These are phyloP conservation scores for Epicampocera succincta DNA, from an alignment of 2,888 invertebrate genomes.

Conservation along the genomic window DNA sequence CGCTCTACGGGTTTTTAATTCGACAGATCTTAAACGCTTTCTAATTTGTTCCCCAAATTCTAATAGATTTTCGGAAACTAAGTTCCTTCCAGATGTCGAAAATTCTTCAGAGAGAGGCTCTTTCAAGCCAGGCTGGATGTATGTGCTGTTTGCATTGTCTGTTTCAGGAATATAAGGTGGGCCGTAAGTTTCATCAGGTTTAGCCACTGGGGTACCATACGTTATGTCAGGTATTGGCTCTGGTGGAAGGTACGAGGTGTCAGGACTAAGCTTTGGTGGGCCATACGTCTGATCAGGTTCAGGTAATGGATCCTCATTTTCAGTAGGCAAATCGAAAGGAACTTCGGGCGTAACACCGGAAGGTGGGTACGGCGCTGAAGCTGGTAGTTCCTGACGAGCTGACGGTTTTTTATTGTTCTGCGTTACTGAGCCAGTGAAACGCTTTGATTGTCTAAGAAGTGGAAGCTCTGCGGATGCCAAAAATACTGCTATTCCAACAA, in stretches of 20 bases:
- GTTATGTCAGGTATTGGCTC: constrained; percentile 72
- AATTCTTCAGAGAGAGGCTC: constrained; percentile 65
- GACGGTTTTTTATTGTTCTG: constrained; percentile 64
- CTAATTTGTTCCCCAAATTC: constrained; percentile 70
- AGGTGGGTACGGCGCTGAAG: constrained; percentile 75
- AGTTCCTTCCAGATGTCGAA: constrained; percentile 29
- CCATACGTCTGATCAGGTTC: constrained; percentile 75
- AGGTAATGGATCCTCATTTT: constrained; percentile 72
- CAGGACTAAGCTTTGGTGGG: constrained; percentile 73
- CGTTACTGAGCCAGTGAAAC: constrained; percentile 31
- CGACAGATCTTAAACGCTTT: constrained; percentile 53
- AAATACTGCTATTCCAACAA: constrained; percentile 72
- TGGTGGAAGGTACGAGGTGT: constrained; percentile 72
- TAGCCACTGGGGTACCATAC: constrained; percentile 73
- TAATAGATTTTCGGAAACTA: constrained; percentile 73
- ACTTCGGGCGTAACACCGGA: constrained; percentile 77
- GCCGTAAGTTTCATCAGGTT: constrained; percentile 68
- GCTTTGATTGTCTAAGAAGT: constrained; percentile 67
- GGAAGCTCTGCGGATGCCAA: constrained; percentile 71
- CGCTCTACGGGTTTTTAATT: constrained; percentile 15
- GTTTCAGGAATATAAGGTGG: constrained; percentile 67
- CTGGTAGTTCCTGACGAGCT: constrained; percentile 75
- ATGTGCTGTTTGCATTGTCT: constrained; percentile 73
- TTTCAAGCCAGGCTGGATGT: constrained; percentile 64
- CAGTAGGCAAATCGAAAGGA: constrained; percentile 76